Base-by-base conservation (phyloP, 1,140 invertebrate genomes). In the Trichonephila clavipes region DNA sequence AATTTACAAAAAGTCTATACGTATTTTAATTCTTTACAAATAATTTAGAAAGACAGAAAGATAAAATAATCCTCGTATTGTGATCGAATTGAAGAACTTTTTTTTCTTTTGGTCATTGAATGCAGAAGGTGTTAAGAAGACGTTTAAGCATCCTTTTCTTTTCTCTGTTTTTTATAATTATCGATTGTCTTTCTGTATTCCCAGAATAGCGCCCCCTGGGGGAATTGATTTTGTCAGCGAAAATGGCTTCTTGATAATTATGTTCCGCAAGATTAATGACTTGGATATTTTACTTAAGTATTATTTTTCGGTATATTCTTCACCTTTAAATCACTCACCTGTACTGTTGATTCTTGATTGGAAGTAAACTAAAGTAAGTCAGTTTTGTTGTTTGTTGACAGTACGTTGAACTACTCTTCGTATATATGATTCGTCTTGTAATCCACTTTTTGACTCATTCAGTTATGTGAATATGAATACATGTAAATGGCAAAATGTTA, bases 171-270 rank as follows among this genome's bases (percentile, higher is more conserved):
- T 58, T 90, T 40, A 24, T 82, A 69, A 69, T 90, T 92, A 92
- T 92, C 83, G 91, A 92, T 92, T 92, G 62, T 72, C 64, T 82
- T 92, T 92, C 62, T 72, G 18, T 72, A 92, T 87, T 90, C 69
- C 40, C 77, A 34, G 19, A 87, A 87, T 81, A 93, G 92, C 92
- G 92, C 92, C 92, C 92, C 51, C 92, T 93, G 69, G 92, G 92
- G 92, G 64, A 93, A 88, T 93, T 93, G 69, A 88, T 64, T 88
- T 88, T 81, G 62, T 82, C 92, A 85, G 58, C 14, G 34, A 93
- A 93, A 93, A 93, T 93, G 92, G 92, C 92, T 88, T 72, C 92
- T 89, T 77, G 19, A 89, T 89, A 89, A 72, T 89, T 88, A 88
- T 88, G 64, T 28, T 77, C 85, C 44, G 34, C 40, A 72, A 72